phyloP scores from a whole-genome alignment of 2,888 invertebrate species.

The Synergus laeviventris region DNA sequence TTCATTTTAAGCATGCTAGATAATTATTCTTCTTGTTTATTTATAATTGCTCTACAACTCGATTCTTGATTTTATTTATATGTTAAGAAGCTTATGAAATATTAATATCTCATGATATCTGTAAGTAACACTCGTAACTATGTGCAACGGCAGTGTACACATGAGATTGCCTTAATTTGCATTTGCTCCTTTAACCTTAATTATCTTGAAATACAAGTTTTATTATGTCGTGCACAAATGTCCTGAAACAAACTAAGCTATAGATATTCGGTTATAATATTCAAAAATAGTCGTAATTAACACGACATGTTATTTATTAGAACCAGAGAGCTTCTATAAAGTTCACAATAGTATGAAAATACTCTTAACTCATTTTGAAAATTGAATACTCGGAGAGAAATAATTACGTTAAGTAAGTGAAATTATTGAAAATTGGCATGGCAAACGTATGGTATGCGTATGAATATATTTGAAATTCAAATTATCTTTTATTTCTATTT shows the following conservation, averaged over 20 bases:
- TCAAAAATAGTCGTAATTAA: background rate
- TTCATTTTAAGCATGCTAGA: too few relatives aligned
- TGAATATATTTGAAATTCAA: too few relatives aligned
- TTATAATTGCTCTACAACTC: too few relatives aligned
- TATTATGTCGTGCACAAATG: conserved; percentile 2
- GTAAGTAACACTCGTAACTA: too few relatives aligned
- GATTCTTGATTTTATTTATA: too few relatives aligned
- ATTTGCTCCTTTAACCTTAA: conserved; percentile 28
- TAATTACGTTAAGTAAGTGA: background rate
- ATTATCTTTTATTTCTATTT: background rate
- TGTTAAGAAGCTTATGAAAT: too few relatives aligned
- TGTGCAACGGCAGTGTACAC: background rate
- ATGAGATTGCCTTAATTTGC: conserved; percentile 27
- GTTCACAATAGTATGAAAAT: background rate
- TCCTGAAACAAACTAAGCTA: background rate
- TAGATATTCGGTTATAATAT: background rate
- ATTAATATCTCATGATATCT: too few relatives aligned
- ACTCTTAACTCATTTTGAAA: background rate
- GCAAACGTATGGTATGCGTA: too few relatives aligned
- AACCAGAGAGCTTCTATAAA: background rate
- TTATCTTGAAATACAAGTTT: conserved; percentile 23
- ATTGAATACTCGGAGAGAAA: background rate
- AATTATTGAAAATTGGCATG: too few relatives aligned
- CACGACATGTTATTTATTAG: background rate
- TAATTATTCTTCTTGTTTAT: too few relatives aligned